Percentiles rank a stretch among this genome's conserved stretches.
Evolutionary conservation across 2,888 invertebrate genomes (phyloP).

Genomic region (Mesopsocus fuscifrons): DNA sequence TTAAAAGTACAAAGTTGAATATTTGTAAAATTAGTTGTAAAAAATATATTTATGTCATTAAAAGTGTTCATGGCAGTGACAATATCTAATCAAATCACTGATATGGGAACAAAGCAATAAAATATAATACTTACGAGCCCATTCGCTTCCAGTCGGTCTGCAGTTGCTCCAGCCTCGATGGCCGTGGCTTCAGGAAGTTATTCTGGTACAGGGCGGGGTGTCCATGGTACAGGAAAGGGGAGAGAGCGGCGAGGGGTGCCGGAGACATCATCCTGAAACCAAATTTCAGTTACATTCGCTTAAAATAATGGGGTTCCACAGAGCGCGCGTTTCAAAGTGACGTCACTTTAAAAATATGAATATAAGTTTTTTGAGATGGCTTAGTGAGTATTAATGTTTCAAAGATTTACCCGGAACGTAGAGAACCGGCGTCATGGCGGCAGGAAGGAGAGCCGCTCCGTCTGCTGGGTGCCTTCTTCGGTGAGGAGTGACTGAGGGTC

Average conservation of each 20-base stretch:
- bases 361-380: too few species aligned
- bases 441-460: constrained; percentile 2
- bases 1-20: too few species aligned
- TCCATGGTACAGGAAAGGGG: constrained; percentile 12
- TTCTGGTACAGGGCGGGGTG: constrained; percentile 13
- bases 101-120: too few species aligned
- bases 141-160: constrained; percentile 21
- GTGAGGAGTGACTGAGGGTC: constrained; percentile 44
- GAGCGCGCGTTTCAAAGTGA: too few species aligned
- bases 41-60: too few species aligned
- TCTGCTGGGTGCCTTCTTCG: constrained; percentile 21
- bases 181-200: constrained; percentile 17
- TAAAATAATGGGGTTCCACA: too few species aligned
- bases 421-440: constrained; percentile 2
- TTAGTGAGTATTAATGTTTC: too few species aligned
- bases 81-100: too few species aligned
- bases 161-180: constrained; percentile 21
- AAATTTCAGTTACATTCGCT: too few species aligned
- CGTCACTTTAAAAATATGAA: too few species aligned
- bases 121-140: constrained; percentile 19
- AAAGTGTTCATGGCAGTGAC: too few species aligned
- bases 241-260: constrained; percentile 11
- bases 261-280: neutral
- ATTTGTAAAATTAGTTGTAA: too few species aligned
- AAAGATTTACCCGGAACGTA: constrained; percentile 23